Conservation (phyloP, 2,113 vertebrate genomes). For the Zosterops lateralis region DNA sequence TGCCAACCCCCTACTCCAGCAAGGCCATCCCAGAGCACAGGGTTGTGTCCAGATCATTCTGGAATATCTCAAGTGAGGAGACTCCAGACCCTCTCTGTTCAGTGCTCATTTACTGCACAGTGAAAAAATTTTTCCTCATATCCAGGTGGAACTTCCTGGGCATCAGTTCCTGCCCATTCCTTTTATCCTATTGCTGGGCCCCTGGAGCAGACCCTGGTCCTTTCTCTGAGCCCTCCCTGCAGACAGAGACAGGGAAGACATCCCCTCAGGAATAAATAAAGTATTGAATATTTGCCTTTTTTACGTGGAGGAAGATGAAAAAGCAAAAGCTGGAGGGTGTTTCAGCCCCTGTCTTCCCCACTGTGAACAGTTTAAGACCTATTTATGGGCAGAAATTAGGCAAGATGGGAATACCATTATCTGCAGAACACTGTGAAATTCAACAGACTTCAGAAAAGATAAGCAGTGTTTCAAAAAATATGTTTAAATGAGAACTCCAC, state of each 20-base stretch:
- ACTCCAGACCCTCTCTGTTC: not conserved
- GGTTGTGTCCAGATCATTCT: not conserved
- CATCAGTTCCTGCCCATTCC: not conserved
- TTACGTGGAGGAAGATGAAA: not conserved
- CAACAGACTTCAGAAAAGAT: not conserved
- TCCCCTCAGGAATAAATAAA: not conserved
- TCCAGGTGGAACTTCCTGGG: not conserved
- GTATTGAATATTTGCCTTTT: not conserved
- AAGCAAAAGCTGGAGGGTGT: not conserved
- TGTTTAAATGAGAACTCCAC: not conserved
- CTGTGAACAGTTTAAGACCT: not conserved
- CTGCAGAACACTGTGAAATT: not conserved
- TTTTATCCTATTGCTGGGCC: not conserved
- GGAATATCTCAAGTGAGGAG: not conserved
- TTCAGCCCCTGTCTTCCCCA: not conserved
- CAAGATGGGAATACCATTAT: not conserved
- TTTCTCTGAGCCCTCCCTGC: not conserved
- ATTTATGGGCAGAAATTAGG: not conserved
- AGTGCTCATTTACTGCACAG: not conserved
- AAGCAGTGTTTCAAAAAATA: accelerated
- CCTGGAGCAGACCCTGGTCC: not conserved
- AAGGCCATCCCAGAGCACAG: not conserved
- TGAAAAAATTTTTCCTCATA: not conserved
- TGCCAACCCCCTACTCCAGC: not conserved
- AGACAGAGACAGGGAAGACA: not conserved